Conservation (phyloP, 2,797 vertebrate genomes). For the Notamacropus eugenii region DNA sequence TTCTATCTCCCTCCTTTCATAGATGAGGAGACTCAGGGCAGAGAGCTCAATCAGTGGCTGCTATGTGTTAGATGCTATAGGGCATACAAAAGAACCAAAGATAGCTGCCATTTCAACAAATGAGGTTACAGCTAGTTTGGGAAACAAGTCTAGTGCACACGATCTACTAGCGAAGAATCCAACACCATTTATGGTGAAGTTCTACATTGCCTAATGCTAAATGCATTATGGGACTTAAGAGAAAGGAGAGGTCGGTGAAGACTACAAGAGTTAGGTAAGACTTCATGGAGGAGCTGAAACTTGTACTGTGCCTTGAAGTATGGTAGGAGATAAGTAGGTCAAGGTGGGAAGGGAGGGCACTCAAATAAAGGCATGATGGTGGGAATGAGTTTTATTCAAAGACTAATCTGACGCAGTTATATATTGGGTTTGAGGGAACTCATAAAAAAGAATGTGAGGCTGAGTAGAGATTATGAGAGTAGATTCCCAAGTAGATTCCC, state of each 20-base stretch:
- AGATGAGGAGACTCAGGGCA: no score
- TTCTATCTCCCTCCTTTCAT: no score
- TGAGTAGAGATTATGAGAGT: neutral
- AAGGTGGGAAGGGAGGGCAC: neutral
- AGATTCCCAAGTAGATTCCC: neutral
- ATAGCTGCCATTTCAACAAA: no score
- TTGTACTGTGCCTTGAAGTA: conserved; percentile 31
- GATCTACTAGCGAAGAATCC: neutral
- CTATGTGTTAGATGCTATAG: no score
- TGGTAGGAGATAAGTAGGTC: neutral
- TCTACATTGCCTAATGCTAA: neutral
- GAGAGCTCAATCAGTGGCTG: no score
- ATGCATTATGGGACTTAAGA: neutral
- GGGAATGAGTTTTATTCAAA: neutral
- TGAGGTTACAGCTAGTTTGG: no score
- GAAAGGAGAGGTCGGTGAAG: neutral
- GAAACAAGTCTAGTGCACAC: neutral
- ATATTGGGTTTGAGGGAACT: neutral
- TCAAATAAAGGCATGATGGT: neutral
- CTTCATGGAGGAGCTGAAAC: neutral
- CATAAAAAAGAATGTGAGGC: no score
- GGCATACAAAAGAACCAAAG: no score
- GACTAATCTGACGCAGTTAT: neutral
- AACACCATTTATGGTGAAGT: neutral
- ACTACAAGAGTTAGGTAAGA: neutral